phyloP scores from a whole-genome alignment of 23 tunicate genomes.

The Trididemnum nubilum region DNA sequence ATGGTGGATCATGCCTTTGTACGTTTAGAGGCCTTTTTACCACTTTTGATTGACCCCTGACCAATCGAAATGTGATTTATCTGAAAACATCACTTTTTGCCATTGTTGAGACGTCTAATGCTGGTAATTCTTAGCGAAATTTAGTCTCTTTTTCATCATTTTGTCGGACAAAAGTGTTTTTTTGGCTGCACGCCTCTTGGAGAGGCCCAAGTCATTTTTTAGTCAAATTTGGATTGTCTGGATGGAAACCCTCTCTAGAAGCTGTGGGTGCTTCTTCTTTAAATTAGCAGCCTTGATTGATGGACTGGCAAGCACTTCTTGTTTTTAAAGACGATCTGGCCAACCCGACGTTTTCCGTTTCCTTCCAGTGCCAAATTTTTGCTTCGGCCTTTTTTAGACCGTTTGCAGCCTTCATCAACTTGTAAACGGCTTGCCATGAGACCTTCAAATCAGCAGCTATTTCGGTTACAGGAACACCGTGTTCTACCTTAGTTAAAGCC shows the following conservation, averaged over 20 bases:
- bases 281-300: constrained; percentile 24
- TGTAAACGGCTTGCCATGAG: constrained; percentile 14
- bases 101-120: constrained; percentile 27
- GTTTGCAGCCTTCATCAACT: constrained; percentile 17
- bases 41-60: constrained; percentile 27
- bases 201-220: constrained; percentile 22
- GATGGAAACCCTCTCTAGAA: constrained; percentile 6
- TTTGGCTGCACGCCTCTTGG: constrained; percentile 22
- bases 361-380: constrained; percentile 17
- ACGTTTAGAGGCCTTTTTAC: constrained; percentile 16
- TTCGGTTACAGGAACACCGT: not conserved
- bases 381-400: not conserved
- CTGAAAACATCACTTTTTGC: constrained; percentile 24
- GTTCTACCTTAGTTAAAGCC: constrained; percentile 15
- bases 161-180: constrained; percentile 10
- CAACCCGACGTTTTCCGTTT: not conserved
- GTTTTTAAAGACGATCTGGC: constrained; percentile 14
- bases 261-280: constrained; percentile 32
- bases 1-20: constrained; percentile 24
- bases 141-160: constrained; percentile 21
- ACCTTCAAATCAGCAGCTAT: constrained; percentile 16
- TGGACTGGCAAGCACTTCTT: constrained; percentile 20
- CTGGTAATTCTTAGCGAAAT: constrained; percentile 17
- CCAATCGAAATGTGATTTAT: constrained; percentile 18
- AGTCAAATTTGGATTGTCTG: constrained; percentile 23